Percentiles rank a stretch among this genome's conserved stretches.
These are phyloP conservation scores for Amphibalanus amphitrite DNA, from an alignment of 1,140 invertebrate species.

Conservation along the genomic window DNA sequence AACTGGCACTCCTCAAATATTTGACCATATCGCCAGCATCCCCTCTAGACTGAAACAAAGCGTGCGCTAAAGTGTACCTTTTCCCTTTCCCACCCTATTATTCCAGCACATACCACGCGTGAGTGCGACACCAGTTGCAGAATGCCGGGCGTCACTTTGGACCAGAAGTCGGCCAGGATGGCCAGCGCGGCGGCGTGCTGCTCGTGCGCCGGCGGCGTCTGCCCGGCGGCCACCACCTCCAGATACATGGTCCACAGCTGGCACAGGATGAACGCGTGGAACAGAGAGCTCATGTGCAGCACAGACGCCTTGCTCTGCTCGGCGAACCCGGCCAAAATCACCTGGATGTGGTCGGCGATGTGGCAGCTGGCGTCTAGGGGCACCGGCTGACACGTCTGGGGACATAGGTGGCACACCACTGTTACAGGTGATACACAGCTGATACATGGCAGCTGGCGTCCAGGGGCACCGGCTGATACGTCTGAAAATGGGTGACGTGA, in stretches of 20 bases:
- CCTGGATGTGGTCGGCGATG: constrained; percentile 90
- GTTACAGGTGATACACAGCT: too few relatives aligned
- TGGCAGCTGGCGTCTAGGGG: constrained; percentile 89
- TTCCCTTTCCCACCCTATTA: too few relatives aligned
- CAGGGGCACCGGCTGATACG: constrained; percentile 78
- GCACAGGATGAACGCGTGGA: constrained; percentile 46
- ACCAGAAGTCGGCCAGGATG: constrained; percentile 96
- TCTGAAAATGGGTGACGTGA: too few relatives aligned
- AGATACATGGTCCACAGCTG: constrained; percentile 96
- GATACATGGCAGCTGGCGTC: constrained; percentile 67
- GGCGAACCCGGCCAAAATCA: constrained; percentile 82
- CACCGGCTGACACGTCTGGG: constrained; percentile 55
- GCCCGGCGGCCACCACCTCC: constrained; percentile 61
- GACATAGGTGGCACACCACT: too few relatives aligned
- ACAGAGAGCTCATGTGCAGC: constrained; percentile 72
- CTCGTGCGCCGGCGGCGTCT: constrained; percentile 41
- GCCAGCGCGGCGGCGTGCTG: constrained; percentile 50
- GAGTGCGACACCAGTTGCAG: constrained; percentile 83
- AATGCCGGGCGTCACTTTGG: constrained; percentile 87
- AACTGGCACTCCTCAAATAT: too few relatives aligned
- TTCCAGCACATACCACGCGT: constrained; percentile 50
- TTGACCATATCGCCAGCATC: too few relatives aligned
- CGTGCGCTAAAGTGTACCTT: too few relatives aligned
- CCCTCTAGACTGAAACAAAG: too few relatives aligned
- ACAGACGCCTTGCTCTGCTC: constrained; percentile 82